Conservation (phyloP, 1,140 invertebrate species). For the Anastrepha ludens region DNA sequence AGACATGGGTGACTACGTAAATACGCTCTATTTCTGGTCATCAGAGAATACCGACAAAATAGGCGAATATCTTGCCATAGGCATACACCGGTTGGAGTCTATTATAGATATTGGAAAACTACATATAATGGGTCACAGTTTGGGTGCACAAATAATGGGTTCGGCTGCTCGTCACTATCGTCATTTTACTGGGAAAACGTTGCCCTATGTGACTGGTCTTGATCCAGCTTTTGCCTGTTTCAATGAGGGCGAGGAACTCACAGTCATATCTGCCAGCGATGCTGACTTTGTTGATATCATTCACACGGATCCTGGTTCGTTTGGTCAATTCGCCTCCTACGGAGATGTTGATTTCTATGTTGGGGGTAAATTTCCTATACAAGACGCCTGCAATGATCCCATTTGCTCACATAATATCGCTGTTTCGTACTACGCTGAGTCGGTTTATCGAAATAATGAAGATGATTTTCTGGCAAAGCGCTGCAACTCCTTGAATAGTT, state of each 20-base stretch:
- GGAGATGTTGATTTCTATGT: constrained; percentile 87
- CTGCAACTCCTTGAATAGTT: too few species aligned
- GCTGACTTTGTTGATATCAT: constrained; percentile 77
- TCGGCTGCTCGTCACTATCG: constrained; percentile 55
- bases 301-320: constrained; percentile 79
- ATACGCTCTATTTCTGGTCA: constrained; percentile 64
- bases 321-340: constrained; percentile 74
- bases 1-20: constrained; percentile 66
- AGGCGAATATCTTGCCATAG: too few species aligned
- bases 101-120: too few species aligned
- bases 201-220: too few species aligned
- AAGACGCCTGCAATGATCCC: constrained; percentile 70
- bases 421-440: constrained; percentile 79
- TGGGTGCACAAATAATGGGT: background rate
- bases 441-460: constrained; percentile 73
- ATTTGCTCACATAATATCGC: constrained; percentile 80
- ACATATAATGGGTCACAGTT: too few species aligned
- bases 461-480: background rate
- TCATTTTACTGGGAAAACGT: constrained; percentile 53
- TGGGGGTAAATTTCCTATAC: constrained; percentile 57
- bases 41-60: too few species aligned
- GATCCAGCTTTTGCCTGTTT: too few species aligned
- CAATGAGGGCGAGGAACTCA: constrained; percentile 29
- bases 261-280: constrained; percentile 81
- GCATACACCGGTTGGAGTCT: too few species aligned